phyloP scores from a whole-genome alignment of 2,888 invertebrate species.

The Mimas tiliae region DNA sequence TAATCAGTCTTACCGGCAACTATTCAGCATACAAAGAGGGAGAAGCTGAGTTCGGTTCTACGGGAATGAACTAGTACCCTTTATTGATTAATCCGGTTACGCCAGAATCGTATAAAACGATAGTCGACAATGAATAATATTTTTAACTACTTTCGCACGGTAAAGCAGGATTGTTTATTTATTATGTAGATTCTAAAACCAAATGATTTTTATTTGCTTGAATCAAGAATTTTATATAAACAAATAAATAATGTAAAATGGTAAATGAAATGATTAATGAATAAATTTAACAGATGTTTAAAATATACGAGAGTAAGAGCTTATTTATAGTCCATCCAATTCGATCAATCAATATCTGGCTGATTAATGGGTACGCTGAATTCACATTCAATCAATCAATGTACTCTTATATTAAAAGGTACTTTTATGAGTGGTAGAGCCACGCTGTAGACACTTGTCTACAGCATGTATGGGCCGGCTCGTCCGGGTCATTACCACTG shows the following conservation, averaged over 20 bases:
- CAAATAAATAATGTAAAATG: constrained; percentile 8
- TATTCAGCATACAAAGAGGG: too few relatives aligned
- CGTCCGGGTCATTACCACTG: too few relatives aligned
- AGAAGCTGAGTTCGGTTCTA: neutral
- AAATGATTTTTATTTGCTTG: constrained; percentile 10
- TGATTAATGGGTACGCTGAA: neutral
- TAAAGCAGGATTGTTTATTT: constrained; percentile 1
- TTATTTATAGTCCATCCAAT: neutral
- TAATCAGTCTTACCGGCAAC: too few relatives aligned
- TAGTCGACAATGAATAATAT: neutral
- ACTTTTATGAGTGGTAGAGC: too few relatives aligned
- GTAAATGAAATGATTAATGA: neutral
- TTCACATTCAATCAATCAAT: too few relatives aligned
- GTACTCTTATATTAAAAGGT: too few relatives aligned
- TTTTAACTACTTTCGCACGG: neutral
- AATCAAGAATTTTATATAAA: constrained; percentile 5
- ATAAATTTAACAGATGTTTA: neutral
- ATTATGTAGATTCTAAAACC: neutral
- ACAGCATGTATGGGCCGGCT: too few relatives aligned
- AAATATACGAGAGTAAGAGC: neutral
- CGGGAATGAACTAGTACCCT: neutral
- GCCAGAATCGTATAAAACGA: neutral
- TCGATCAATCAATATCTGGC: neutral
- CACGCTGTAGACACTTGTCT: too few relatives aligned
- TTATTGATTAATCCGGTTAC: too few relatives aligned